Evolutionary conservation across 1,140 invertebrate species (phyloP).

Genomic region (Drosophila auraria): DNA sequence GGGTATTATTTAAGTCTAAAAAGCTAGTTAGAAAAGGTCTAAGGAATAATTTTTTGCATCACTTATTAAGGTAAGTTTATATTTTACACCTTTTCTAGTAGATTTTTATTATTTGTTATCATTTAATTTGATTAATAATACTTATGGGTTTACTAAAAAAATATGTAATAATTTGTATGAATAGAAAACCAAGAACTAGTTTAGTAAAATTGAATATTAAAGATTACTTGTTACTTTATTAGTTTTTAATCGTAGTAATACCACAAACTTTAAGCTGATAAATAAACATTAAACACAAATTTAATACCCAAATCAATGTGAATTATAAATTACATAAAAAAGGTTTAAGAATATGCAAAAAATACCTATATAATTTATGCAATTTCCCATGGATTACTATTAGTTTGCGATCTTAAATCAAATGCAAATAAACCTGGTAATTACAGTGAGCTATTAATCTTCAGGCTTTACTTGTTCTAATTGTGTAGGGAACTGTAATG

Average conservation of each 20-base stretch:
- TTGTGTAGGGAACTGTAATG: constrained; percentile 2
- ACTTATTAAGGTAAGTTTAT: background rate
- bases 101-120: background rate
- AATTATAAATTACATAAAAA: background rate
- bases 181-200: too few relatives aligned
- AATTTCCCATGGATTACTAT: constrained; percentile 1
- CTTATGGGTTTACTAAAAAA: too few relatives aligned
- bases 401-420: background rate
- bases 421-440: too few relatives aligned
- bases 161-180: too few relatives aligned
- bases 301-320: too few relatives aligned
- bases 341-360: background rate
- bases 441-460: background rate
- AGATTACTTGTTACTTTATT: too few relatives aligned
- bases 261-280: background rate
- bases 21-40: background rate
- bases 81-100: background rate
- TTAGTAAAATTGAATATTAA: too few relatives aligned
- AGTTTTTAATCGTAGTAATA: background rate
- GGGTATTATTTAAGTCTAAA: fast-evolving
- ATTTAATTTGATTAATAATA: background rate
- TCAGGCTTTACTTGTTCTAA: background rate
- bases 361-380: constrained; percentile 6
- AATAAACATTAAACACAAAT: background rate
- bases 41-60: background rate